phyloP scores from a whole-genome alignment of 2,797 vertebrate genomes.

The Chiloscyllium punctatum region DNA sequence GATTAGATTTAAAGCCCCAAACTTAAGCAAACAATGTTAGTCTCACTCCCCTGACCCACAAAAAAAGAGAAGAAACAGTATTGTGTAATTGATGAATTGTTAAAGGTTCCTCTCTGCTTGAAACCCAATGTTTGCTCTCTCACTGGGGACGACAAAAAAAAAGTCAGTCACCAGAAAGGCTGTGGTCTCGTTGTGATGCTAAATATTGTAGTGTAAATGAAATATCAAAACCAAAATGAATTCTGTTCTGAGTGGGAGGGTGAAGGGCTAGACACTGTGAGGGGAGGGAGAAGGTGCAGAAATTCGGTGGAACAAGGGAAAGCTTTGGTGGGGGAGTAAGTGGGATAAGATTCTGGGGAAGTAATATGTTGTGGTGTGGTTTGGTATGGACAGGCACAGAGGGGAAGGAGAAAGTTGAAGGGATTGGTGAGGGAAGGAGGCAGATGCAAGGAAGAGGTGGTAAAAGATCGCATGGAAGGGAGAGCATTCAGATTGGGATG shows the following conservation, averaged over 20 bases:
- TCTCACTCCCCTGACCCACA: background rate
- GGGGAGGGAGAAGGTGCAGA: background rate
- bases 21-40: background rate
- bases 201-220: no score
- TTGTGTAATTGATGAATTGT: background rate
- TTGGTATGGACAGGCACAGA: background rate
- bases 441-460: no score
- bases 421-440: no score
- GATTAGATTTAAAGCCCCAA: background rate
- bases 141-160: background rate
- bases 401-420: background rate
- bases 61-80: no score
- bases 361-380: background rate
- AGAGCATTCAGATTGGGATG: background rate
- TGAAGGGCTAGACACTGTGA: background rate
- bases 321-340: no score
- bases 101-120: background rate
- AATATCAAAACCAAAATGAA: no score
- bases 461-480: no score
- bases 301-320: background rate
- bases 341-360: background rate
- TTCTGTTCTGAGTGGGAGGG: conserved; percentile 9
- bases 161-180: background rate
- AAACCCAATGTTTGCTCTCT: background rate
- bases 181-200: no score